These are phyloP conservation scores for Dendroctonus ponderosae DNA, from an alignment of 1,140 invertebrate genomes.

Conservation along the genomic window DNA sequence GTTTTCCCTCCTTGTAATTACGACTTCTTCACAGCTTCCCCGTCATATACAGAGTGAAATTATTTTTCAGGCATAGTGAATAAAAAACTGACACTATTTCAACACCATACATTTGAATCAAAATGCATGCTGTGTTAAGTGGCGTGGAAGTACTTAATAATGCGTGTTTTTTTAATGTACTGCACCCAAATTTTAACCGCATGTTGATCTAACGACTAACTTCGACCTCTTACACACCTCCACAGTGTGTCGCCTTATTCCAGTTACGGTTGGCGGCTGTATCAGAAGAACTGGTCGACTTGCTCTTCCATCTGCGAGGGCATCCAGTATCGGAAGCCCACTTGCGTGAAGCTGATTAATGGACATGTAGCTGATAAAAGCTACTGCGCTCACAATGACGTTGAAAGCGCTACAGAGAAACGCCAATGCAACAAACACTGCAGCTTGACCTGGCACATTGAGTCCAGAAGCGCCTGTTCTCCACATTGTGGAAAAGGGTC, in stretches of 20 bases:
- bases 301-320: constrained; percentile 62
- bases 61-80: too few species aligned
- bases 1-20: too few species aligned
- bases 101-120: too few species aligned
- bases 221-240: constrained; percentile 1
- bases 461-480: constrained; percentile 41
- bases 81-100: too few species aligned
- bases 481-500: constrained; percentile 47
- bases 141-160: too few species aligned
- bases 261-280: constrained; percentile 59
- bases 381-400: constrained; percentile 39
- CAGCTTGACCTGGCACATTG: constrained; percentile 43
- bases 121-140: too few species aligned
- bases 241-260: constrained; percentile 30
- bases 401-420: constrained; percentile 38
- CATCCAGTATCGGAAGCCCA: constrained; percentile 44
- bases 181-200: constrained; percentile 21
- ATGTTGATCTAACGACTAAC: constrained; percentile 29
- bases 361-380: constrained; percentile 31
- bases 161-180: background rate
- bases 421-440: constrained; percentile 48
- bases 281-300: constrained; percentile 58
- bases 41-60: too few species aligned
- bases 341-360: constrained; percentile 42
- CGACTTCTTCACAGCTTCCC: too few species aligned